phyloP scores from a whole-genome alignment of 2,797 vertebrate species.

The Poecilia picta region DNA sequence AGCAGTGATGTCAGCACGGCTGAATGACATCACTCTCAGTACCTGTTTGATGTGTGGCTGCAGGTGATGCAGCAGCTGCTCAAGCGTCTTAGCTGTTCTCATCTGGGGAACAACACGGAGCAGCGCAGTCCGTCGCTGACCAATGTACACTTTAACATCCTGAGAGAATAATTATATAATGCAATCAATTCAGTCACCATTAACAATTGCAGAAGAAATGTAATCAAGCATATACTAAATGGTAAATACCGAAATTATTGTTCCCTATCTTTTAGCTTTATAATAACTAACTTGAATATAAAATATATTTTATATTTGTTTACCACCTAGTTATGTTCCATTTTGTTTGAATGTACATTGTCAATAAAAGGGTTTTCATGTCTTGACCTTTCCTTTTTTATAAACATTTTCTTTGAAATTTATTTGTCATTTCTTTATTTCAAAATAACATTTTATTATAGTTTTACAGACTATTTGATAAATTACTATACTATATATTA shows the following conservation, averaged over 20 bases:
- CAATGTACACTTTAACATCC: slow-evolving; percentile 83
- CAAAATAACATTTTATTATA: not conserved
- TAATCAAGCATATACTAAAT: not conserved
- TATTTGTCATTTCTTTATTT: not conserved
- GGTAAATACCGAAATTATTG: not conserved
- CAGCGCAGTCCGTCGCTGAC: slow-evolving; percentile 86
- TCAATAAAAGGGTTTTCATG: not conserved
- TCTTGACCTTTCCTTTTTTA: not conserved
- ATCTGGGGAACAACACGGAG: slow-evolving; percentile 75
- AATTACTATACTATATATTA: not conserved
- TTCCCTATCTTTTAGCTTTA: not conserved
- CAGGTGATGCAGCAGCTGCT: slow-evolving; percentile 77
- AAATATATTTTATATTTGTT: not conserved
- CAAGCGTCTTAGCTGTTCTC: slow-evolving; percentile 64
- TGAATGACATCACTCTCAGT: slow-evolving; percentile 90
- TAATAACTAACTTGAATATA: not conserved
- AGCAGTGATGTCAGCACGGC: slow-evolving; percentile 82
- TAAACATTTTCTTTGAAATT: not conserved
- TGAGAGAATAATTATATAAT: slow-evolving; percentile 41
- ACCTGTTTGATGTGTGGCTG: slow-evolving; percentile 80
- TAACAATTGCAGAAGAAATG: not conserved
- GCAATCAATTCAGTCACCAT: not conserved
- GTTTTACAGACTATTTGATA: not conserved
- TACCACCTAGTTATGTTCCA: not conserved
- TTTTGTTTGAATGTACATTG: not conserved